Percentiles rank a stretch among this genome's conserved stretches.
Evolutionary conservation across 2,888 invertebrate species (phyloP).

Genomic region (Synanthedon andrenaeformis): DNA sequence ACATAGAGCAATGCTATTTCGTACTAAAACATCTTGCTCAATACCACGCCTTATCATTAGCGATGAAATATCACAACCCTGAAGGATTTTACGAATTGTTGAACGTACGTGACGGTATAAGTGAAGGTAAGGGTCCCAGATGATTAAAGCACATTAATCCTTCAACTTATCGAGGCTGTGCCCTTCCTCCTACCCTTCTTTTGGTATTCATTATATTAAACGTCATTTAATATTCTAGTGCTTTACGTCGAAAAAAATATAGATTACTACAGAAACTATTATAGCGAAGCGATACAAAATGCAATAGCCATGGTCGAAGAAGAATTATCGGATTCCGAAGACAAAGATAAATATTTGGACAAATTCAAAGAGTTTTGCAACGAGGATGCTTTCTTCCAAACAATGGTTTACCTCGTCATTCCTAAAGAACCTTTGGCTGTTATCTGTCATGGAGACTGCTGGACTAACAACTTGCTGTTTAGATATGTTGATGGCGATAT

Average conservation of each 20-base stretch:
- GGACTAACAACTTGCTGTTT: slow-evolving; percentile 81
- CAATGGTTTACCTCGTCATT: slow-evolving; percentile 74
- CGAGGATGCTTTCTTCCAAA: slow-evolving; percentile 74
- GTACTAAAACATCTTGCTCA: slow-evolving; percentile 73
- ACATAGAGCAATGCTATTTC: slow-evolving; percentile 69
- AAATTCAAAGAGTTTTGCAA: slow-evolving; percentile 73
- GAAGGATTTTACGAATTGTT: slow-evolving; percentile 66
- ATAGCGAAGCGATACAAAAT: slow-evolving; percentile 72
- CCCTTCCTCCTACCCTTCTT: not conserved
- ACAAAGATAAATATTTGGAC: slow-evolving; percentile 65
- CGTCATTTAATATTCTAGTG: slow-evolving; percentile 34
- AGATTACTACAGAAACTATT: slow-evolving; percentile 78
- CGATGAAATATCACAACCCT: slow-evolving; percentile 71
- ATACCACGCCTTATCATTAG: slow-evolving; percentile 75
- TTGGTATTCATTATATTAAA: not conserved
- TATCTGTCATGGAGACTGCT: slow-evolving; percentile 81
- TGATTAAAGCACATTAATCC: too few relatives aligned
- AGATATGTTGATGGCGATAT: slow-evolving; percentile 67
- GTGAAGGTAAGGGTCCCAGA: slow-evolving; percentile 40
- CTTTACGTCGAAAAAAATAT: slow-evolving; percentile 75
- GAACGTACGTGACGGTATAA: slow-evolving; percentile 54
- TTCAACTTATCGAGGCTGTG: not conserved
- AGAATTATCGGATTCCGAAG: slow-evolving; percentile 39
- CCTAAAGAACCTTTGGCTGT: slow-evolving; percentile 75
- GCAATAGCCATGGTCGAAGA: slow-evolving; percentile 75